These are phyloP conservation scores for Drosophila subobscura DNA, from an alignment of 1,140 invertebrate species.

Conservation along the genomic window DNA sequence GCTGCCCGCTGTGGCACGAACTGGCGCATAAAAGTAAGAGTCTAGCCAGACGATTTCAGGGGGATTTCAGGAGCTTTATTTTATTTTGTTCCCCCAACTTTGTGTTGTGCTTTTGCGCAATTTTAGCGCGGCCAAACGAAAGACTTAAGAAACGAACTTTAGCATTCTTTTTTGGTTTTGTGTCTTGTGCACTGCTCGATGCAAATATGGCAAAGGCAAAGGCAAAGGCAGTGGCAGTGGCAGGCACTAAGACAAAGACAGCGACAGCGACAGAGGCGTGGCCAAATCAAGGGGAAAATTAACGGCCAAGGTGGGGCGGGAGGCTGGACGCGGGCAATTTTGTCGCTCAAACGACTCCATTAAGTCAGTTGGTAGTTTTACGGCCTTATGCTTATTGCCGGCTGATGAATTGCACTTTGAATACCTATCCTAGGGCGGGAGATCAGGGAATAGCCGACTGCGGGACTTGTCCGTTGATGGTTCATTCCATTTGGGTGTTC, in stretches of 20 bases:
- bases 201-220: constrained; percentile 2
- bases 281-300: constrained; percentile 15
- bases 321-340: constrained; percentile 39
- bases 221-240: too few relatives aligned
- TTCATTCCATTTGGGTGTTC: neutral
- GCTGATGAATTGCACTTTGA: constrained; percentile 59
- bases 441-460: neutral
- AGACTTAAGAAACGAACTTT: constrained; percentile 76
- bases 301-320: neutral
- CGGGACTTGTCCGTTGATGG: neutral
- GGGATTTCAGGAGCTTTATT: constrained; percentile 14
- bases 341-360: constrained; percentile 67
- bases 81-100: constrained; percentile 6
- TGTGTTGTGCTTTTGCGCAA: constrained; percentile 45
- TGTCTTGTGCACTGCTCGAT: constrained; percentile 10
- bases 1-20: constrained; percentile 4
- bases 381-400: constrained; percentile 55
- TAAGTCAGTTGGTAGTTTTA: constrained; percentile 55
- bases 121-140: constrained; percentile 56
- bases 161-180: constrained; percentile 40
- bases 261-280: constrained; percentile 13
- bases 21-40: constrained; percentile 21
- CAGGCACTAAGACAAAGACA: too few relatives aligned
- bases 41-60: constrained; percentile 11
- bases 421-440: neutral